Evolutionary conservation across 2,888 invertebrate species (phyloP).

Genomic region (Geophilus truncorum): DNA sequence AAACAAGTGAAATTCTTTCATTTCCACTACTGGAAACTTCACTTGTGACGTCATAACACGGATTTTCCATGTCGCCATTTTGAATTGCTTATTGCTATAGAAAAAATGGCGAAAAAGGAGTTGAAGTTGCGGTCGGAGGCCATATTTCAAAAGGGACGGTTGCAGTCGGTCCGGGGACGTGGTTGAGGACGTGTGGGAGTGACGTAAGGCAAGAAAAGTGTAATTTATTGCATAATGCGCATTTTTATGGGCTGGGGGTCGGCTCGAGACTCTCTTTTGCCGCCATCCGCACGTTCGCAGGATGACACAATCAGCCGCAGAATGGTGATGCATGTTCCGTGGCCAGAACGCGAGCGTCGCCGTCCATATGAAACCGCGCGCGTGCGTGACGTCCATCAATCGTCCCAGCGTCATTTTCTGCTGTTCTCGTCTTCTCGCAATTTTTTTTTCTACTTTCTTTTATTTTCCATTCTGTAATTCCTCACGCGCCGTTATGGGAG

Average conservation of each 20-base stretch:
- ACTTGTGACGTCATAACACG: no score
- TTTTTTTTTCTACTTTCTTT: not conserved
- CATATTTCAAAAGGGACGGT: slow-evolving; percentile 17
- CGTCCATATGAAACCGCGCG: slow-evolving; percentile 32
- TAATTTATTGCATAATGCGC: slow-evolving; percentile 34
- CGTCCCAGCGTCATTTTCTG: slow-evolving; percentile 25
- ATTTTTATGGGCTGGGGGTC: slow-evolving; percentile 31
- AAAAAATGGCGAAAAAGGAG: not conserved
- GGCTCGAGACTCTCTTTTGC: slow-evolving; percentile 25
- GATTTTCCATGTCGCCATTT: no score
- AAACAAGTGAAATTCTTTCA: no score
- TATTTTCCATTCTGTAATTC: not conserved
- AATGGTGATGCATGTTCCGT: slow-evolving; percentile 32
- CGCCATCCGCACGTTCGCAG: slow-evolving; percentile 31
- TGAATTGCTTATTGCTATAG: no score
- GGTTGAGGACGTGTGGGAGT: slow-evolving; percentile 5
- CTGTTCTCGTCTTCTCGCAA: no score
- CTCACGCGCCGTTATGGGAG: not conserved
- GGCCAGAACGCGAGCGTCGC: not conserved
- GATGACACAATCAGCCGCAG: slow-evolving; percentile 32
- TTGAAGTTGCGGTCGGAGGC: not conserved
- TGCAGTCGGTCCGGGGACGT: no score
- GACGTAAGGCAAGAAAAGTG: slow-evolving; percentile 28
- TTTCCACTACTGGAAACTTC: no score
- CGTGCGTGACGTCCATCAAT: slow-evolving; percentile 34